phyloP scores from a whole-genome alignment of 2,797 vertebrate genomes.

The Xyrichtys novacula region DNA sequence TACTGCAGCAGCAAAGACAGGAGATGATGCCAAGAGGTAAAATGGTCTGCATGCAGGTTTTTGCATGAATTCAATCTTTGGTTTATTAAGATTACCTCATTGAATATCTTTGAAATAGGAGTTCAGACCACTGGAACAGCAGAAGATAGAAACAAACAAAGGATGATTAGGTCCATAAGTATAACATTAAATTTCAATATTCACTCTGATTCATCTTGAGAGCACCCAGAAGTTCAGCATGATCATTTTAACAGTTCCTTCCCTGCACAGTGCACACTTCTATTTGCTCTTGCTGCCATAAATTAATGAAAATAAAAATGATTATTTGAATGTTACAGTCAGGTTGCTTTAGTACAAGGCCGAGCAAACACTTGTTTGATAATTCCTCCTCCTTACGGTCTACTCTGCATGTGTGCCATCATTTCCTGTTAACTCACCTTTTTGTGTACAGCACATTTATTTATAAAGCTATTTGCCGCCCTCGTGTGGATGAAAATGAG shows the following conservation, averaged over 20 bases:
- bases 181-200: too few relatives aligned
- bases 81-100: background rate
- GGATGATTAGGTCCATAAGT: too few relatives aligned
- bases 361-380: too few relatives aligned
- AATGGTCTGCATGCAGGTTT: background rate
- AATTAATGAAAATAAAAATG: too few relatives aligned
- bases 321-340: too few relatives aligned
- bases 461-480: conserved; percentile 30
- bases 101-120: background rate
- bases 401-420: background rate
- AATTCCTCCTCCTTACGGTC: too few relatives aligned
- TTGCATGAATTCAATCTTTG: background rate
- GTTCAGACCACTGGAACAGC: background rate
- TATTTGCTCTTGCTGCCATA: too few relatives aligned
- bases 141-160: background rate
- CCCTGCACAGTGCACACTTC: too few relatives aligned
- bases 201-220: too few relatives aligned
- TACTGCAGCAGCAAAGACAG: conserved; percentile 58
- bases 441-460: background rate
- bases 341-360: too few relatives aligned
- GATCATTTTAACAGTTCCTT: too few relatives aligned
- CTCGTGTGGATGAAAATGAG: conserved; percentile 15
- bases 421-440: background rate
- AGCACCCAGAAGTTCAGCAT: too few relatives aligned
- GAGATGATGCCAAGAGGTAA: conserved; percentile 80